These are phyloP conservation scores for Synanthedon formicaeformis DNA, from an alignment of 2,888 invertebrate species.

Conservation along the genomic window DNA sequence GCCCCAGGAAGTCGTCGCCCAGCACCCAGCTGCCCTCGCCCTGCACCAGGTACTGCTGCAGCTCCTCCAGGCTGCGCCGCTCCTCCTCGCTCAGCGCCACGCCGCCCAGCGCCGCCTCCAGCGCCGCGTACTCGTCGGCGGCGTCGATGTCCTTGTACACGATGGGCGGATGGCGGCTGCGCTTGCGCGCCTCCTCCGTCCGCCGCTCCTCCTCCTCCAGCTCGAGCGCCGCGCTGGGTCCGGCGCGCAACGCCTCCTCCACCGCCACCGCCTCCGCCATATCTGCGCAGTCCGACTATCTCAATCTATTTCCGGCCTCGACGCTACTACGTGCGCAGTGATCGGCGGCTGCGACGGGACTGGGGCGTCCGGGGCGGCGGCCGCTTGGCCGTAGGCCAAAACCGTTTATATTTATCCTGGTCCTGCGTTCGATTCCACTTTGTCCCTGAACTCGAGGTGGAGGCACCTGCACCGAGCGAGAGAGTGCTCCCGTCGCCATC, in stretches of 20 bases:
- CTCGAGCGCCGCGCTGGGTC: slow-evolving; percentile 41
- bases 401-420: not conserved
- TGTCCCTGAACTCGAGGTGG: too few species aligned
- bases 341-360: not conserved
- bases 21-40: slow-evolving; percentile 94
- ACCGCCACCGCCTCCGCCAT: slow-evolving; percentile 52
- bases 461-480: too few species aligned
- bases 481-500: too few species aligned
- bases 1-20: slow-evolving; percentile 84
- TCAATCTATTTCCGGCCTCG: too few species aligned
- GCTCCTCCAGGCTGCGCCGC: slow-evolving; percentile 80
- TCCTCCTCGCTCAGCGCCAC: slow-evolving; percentile 82
- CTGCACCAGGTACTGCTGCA: slow-evolving; percentile 88
- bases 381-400: not conserved
- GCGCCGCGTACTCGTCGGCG: slow-evolving; percentile 78
- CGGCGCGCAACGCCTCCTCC: slow-evolving; percentile 40
- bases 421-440: not conserved
- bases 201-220: slow-evolving; percentile 72
- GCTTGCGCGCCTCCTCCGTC: slow-evolving; percentile 78
- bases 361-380: not conserved
- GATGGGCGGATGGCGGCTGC: slow-evolving; percentile 82
- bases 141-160: slow-evolving; percentile 81
- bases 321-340: not conserved
- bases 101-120: slow-evolving; percentile 74
- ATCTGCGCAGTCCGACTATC: slow-evolving; percentile 16